A percentile compares a stretch with the other conserved stretches of the same genome.
Conservation (phyloP, 2,113 vertebrate species). For the Salminus brasiliensis region DNA sequence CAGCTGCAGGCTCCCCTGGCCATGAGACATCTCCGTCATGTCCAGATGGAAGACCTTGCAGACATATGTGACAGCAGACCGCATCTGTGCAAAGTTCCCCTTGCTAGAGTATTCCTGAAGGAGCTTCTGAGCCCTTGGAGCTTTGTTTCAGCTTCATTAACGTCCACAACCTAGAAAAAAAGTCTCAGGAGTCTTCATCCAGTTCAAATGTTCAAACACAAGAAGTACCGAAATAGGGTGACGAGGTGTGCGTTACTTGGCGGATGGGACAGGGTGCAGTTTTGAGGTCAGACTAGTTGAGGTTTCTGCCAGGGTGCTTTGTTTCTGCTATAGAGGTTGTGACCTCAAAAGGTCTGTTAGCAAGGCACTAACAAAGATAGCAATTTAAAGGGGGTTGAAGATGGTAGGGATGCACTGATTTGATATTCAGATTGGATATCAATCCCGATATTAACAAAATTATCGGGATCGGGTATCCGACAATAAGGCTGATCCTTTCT, state of each 20-base stretch:
- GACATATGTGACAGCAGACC: slow-evolving; percentile 14
- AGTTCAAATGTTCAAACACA: not conserved
- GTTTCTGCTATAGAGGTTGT: no score
- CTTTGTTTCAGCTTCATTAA: not conserved
- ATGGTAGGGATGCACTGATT: no score
- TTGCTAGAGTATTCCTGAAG: not conserved
- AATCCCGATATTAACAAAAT: no score
- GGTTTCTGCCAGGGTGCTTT: no score
- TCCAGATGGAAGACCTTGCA: slow-evolving; percentile 26
- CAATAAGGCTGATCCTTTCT: no score
- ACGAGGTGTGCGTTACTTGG: not conserved
- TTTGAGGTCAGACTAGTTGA: not conserved
- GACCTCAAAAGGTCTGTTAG: no score
- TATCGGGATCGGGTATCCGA: no score
- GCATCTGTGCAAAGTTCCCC: not conserved
- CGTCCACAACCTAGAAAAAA: not conserved
- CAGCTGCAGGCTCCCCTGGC: slow-evolving; percentile 3
- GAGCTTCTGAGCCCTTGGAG: not conserved
- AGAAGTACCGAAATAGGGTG: not conserved
- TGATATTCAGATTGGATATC: no score
- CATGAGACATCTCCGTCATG: not conserved
- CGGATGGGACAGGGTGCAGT: not conserved
- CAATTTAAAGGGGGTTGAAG: no score
- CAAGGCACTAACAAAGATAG: no score
- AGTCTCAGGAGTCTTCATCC: not conserved